Conservation (phyloP, 2,113 vertebrate genomes). For the Megalops atlanticus region DNA sequence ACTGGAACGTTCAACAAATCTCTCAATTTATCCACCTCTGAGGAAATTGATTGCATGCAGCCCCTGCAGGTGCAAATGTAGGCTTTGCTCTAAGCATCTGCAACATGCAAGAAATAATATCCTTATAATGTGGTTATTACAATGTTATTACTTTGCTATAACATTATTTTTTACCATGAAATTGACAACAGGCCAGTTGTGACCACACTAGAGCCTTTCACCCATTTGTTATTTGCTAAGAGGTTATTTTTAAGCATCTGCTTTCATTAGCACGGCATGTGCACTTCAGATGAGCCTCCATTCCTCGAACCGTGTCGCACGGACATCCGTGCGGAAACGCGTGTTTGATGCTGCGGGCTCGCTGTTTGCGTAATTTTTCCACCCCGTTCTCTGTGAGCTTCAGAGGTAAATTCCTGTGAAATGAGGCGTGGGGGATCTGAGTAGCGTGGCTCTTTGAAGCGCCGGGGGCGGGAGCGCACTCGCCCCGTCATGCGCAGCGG, state of each 20-base stretch:
- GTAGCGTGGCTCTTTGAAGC: neutral
- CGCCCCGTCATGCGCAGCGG: neutral
- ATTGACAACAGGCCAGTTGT: neutral
- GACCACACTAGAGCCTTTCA: neutral
- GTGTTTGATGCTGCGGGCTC: neutral
- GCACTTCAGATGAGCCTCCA: neutral
- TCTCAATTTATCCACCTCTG: no score
- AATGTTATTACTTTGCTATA: neutral
- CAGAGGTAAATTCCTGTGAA: slow-evolving; percentile 14
- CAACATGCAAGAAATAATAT: neutral
- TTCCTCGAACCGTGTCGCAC: neutral
- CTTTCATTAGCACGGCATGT: neutral
- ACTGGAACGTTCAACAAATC: no score
- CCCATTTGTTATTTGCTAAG: neutral
- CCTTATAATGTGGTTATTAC: neutral
- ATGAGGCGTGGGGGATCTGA: neutral
- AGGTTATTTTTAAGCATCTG: neutral
- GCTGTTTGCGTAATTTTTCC: neutral
- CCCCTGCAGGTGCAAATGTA: no score
- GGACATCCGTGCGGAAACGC: neutral
- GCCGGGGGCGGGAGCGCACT: neutral
- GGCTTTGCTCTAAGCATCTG: no score
- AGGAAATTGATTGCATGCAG: no score
- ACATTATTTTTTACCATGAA: neutral
- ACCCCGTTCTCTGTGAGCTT: neutral